These are phyloP conservation scores for Sipha maydis DNA, from an alignment of 2,888 invertebrate species.

Conservation along the genomic window DNA sequence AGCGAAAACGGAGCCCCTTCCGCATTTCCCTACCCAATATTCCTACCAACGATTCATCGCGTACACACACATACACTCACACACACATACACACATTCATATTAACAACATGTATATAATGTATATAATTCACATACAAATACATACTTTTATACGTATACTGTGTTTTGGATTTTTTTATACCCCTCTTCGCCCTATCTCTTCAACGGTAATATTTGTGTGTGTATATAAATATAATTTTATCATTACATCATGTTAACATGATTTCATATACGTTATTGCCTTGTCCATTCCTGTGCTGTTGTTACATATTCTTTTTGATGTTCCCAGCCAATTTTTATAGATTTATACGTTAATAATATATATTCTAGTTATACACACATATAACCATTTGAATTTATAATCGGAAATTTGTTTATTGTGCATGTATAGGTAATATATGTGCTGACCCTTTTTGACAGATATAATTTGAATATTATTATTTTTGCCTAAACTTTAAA, in stretches of 20 bases:
- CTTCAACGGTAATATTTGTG: background rate
- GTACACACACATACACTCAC: background rate
- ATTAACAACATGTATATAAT: too few species aligned
- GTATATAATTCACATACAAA: background rate
- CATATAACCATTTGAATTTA: background rate
- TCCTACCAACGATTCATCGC: background rate
- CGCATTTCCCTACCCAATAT: slow-evolving; percentile 1
- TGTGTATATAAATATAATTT: background rate
- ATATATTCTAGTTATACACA: too few species aligned
- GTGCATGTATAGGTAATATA: background rate
- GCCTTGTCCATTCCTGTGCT: background rate
- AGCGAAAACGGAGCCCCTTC: slow-evolving; percentile 28
- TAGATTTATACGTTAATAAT: background rate
- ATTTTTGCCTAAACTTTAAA: background rate
- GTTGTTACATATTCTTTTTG: background rate
- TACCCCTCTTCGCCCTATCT: background rate
- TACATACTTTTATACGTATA: background rate
- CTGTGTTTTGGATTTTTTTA: background rate
- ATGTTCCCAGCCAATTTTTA: background rate
- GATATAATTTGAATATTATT: background rate
- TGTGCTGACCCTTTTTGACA: slow-evolving; percentile 7
- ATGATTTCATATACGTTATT: background rate
- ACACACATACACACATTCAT: background rate
- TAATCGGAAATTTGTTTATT: background rate
- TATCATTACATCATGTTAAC: background rate